phyloP scores from a whole-genome alignment of 2,113 vertebrate genomes.

The Tricholaema leucomelas region DNA sequence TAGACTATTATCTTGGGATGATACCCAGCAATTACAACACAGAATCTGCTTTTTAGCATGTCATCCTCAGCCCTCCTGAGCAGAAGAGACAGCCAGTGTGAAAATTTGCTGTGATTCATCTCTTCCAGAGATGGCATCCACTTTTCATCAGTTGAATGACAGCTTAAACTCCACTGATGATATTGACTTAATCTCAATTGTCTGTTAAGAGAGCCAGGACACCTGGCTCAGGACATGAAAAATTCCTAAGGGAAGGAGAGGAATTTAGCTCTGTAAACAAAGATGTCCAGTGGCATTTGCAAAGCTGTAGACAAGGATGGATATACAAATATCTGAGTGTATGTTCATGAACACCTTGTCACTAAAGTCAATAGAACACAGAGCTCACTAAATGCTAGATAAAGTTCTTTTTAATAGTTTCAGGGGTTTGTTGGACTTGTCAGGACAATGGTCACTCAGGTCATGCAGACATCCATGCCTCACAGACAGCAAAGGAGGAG shows the following conservation, averaged over 20 bases:
- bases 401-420: not conserved
- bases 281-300: not conserved
- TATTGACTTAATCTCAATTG: not conserved
- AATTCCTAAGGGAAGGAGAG: not conserved
- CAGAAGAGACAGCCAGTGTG: not conserved
- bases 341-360: not conserved
- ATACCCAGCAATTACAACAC: not conserved
- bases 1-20: not conserved
- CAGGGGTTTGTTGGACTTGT: not conserved
- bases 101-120: not conserved
- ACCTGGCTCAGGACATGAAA: not conserved
- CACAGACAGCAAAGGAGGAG: not conserved
- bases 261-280: not conserved
- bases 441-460: not conserved
- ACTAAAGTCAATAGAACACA: not conserved
- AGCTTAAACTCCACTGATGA: not conserved
- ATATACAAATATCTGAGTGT: rapidly evolving
- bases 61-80: not conserved
- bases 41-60: not conserved
- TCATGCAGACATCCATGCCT: rapidly evolving
- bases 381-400: not conserved
- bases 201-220: not conserved
- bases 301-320: not conserved
- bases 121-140: not conserved
- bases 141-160: not conserved